phyloP scores from a whole-genome alignment of 2,113 vertebrate species.

The Chionis minor region DNA sequence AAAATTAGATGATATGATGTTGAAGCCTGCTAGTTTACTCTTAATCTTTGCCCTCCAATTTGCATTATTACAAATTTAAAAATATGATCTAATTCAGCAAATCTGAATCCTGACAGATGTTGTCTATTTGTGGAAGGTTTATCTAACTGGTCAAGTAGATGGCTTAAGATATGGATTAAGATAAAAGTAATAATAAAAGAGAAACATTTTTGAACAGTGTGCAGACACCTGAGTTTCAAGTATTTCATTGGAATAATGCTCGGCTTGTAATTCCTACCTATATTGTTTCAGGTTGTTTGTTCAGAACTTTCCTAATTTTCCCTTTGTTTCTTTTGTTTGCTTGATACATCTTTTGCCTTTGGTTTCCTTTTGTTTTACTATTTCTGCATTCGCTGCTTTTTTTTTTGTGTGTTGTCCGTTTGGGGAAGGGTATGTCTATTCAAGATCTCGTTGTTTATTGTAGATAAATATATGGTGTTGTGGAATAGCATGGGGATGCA shows the following conservation, averaged over 20 bases:
- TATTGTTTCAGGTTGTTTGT: slow-evolving; percentile 15
- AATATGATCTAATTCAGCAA: neutral
- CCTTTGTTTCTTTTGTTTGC: neutral
- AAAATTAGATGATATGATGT: neutral
- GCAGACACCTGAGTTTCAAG: slow-evolving; percentile 1
- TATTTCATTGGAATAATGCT: neutral
- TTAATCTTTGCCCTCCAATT: neutral
- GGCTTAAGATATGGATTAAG: neutral
- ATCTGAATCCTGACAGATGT: neutral
- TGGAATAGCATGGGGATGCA: slow-evolving; percentile 75
- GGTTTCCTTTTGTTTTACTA: neutral
- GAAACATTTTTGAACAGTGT: neutral
- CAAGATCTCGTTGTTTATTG: slow-evolving; percentile 64
- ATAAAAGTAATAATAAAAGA: neutral
- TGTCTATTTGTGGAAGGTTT: neutral
- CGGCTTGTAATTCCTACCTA: neutral
- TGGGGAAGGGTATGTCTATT: slow-evolving; percentile 46
- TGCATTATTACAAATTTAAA: neutral
- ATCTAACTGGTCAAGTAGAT: neutral
- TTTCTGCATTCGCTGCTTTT: neutral
- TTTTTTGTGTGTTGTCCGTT: slow-evolving; percentile 40
- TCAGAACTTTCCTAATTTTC: neutral
- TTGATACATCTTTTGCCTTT: slow-evolving; percentile 2
- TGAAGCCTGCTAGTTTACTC: neutral
- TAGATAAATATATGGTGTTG: slow-evolving; percentile 71